Evolutionary conservation across 2,888 invertebrate species (phyloP).

Genomic region (Pollenia griseotomentosa): DNA sequence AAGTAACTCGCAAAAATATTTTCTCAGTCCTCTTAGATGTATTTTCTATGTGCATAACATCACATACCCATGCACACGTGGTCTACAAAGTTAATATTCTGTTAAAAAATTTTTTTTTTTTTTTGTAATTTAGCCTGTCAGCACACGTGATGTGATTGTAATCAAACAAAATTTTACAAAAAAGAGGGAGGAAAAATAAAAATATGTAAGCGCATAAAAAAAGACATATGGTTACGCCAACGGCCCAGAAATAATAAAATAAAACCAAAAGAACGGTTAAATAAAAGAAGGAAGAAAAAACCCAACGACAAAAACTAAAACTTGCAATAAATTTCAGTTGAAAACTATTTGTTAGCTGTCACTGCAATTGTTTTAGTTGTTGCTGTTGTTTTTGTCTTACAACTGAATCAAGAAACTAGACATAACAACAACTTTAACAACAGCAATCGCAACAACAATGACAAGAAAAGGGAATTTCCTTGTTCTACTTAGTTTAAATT

Average conservation of each 20-base stretch:
- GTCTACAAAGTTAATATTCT: conserved; percentile 11
- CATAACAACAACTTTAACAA: not conserved
- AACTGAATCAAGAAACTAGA: conserved; percentile 23
- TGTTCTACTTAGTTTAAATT: conserved; percentile 7
- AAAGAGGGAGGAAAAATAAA: not conserved
- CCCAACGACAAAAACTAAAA: not conserved
- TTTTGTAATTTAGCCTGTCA: not conserved
- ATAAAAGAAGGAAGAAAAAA: conserved; percentile 11
- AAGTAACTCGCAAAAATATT: no score
- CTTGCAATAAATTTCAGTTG: conserved; percentile 26
- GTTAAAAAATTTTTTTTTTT: not conserved
- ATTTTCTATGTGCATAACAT: no score
- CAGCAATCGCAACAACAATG: not conserved
- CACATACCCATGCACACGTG: not conserved
- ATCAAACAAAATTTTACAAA: conserved; percentile 15
- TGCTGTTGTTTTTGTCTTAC: not conserved
- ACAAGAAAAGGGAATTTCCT: conserved; percentile 25
- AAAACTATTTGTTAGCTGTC: conserved; percentile 48
- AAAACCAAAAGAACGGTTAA: not conserved
- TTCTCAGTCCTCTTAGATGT: no score
- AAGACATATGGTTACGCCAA: conserved; percentile 33
- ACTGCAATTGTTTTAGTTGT: conserved; percentile 7
- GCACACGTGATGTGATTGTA: conserved; percentile 38
- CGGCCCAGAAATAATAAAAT: conserved; percentile 5
- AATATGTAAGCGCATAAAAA: not conserved